phyloP scores from a whole-genome alignment of 2,888 invertebrate genomes.

The Drosophila prolongata region DNA sequence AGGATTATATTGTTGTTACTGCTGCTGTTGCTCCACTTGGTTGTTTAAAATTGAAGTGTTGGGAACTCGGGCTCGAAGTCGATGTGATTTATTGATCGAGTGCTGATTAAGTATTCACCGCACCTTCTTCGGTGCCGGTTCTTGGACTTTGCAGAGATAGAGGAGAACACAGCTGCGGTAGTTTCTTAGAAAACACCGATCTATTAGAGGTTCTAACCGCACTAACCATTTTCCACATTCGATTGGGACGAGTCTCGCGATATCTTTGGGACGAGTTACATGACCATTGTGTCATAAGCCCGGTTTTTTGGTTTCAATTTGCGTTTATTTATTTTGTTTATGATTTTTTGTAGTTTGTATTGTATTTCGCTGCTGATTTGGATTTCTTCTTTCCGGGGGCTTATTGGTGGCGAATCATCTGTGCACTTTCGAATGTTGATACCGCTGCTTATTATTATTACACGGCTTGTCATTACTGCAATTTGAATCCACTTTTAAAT shows the following conservation, averaged over 20 bases:
- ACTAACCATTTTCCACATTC: not conserved
- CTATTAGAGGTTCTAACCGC: not conserved
- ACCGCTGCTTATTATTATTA: slow-evolving; percentile 47
- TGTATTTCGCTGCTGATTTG: not conserved
- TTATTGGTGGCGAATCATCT: slow-evolving; percentile 21
- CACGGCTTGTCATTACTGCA: slow-evolving; percentile 52
- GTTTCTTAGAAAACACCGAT: not conserved
- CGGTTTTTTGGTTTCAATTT: not conserved
- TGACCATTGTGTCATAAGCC: slow-evolving; percentile 1
- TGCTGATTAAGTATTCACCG: slow-evolving; percentile 1
- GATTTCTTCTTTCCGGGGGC: not conserved
- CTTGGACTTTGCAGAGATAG: slow-evolving; percentile 23
- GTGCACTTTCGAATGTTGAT: slow-evolving; percentile 22
- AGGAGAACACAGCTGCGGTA: slow-evolving; percentile 1
- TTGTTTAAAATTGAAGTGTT: not conserved
- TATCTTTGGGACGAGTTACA: not conserved
- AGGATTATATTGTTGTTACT: slow-evolving; percentile 21
- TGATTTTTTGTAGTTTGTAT: not conserved
- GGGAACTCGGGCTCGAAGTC: not conserved
- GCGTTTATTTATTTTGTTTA: not conserved
- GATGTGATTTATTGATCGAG: slow-evolving; percentile 6
- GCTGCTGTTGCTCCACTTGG: slow-evolving; percentile 14
- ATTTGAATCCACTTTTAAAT: slow-evolving; percentile 61
- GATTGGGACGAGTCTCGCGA: not conserved
- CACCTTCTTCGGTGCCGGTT: slow-evolving; percentile 5